These are phyloP conservation scores for Porites lobata DNA, from an alignment of 92 coral and sea anemone genomes.

Conservation along the genomic window DNA sequence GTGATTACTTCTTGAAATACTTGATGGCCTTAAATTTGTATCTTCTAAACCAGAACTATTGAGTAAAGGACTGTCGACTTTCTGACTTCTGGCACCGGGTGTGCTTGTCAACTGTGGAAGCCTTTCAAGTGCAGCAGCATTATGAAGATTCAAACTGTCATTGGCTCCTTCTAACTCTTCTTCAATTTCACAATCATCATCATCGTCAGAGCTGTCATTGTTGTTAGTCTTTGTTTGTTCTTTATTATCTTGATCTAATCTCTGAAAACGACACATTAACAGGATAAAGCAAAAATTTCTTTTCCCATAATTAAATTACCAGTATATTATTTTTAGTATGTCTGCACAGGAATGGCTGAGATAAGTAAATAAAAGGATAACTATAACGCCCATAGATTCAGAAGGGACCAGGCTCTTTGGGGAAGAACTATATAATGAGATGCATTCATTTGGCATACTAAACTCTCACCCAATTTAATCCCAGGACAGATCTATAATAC, in stretches of 20 bases:
- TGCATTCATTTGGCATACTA: no score
- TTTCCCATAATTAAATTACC: not conserved
- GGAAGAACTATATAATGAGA: no score
- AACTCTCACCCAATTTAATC: no score
- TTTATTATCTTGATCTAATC: conserved; percentile 61
- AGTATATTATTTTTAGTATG: not conserved
- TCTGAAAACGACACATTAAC: conserved; percentile 26
- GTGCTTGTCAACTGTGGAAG: conserved; percentile 74
- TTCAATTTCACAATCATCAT: conserved; percentile 82
- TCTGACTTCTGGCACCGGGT: not conserved
- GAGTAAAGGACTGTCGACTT: conserved; percentile 23
- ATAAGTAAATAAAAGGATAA: no score
- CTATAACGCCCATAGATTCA: no score
- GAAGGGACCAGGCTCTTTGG: no score
- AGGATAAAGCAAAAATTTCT: not conserved
- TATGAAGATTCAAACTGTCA: conserved; percentile 84
- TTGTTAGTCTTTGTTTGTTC: conserved; percentile 34
- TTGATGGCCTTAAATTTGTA: not conserved
- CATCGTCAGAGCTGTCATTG: conserved; percentile 46
- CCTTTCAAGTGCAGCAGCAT: conserved; percentile 69
- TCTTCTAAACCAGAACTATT: not conserved
- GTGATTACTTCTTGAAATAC: not conserved
- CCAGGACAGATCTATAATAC: no score
- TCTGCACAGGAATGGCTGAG: no score
- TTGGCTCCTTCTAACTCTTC: conserved; percentile 96